phyloP scores from a whole-genome alignment of 2,888 invertebrate genomes.

The Calephelis perditalis region DNA sequence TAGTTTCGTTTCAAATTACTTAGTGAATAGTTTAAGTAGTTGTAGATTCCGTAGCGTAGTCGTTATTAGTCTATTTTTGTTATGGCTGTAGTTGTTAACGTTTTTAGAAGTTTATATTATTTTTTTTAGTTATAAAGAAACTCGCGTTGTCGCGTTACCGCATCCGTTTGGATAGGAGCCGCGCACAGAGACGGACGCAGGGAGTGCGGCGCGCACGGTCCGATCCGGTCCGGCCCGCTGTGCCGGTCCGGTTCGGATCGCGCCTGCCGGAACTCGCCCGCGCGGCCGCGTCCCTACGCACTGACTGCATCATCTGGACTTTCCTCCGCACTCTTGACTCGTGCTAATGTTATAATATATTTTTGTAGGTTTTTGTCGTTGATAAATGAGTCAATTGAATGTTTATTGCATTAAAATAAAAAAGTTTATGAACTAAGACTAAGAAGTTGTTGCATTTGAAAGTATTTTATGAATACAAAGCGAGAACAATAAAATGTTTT shows the following conservation, averaged over 20 bases:
- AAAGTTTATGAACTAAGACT: slow-evolving; percentile 73
- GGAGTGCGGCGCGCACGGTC: slow-evolving; percentile 30
- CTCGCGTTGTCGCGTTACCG: slow-evolving; percentile 50
- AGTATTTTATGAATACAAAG: slow-evolving; percentile 76
- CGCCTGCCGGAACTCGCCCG: slow-evolving; percentile 27
- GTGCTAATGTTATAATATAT: slow-evolving; percentile 75
- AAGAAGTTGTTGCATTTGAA: slow-evolving; percentile 78
- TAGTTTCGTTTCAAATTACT: slow-evolving; percentile 70
- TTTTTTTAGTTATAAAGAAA: slow-evolving; percentile 63
- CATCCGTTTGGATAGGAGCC: slow-evolving; percentile 47
- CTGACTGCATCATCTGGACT: slow-evolving; percentile 36
- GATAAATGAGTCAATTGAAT: slow-evolving; percentile 77
- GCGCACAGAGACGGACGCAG: slow-evolving; percentile 29
- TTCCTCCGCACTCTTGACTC: slow-evolving; percentile 60
- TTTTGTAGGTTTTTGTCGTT: slow-evolving; percentile 77
- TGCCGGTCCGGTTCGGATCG: slow-evolving; percentile 20
- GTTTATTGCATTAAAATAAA: slow-evolving; percentile 73
- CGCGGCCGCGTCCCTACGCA: slow-evolving; percentile 33
- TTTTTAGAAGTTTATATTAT: slow-evolving; percentile 70
- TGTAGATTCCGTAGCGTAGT: slow-evolving; percentile 73
- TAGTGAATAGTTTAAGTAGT: slow-evolving; percentile 72
- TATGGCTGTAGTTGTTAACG: slow-evolving; percentile 77
- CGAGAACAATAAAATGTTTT: slow-evolving; percentile 76
- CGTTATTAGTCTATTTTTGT: slow-evolving; percentile 75
- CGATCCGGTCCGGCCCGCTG: slow-evolving; percentile 21